Percentiles rank a stretch among this genome's conserved stretches.
phyloP scores from a whole-genome alignment of 2,797 vertebrate species.

The Percopsis omiscomaycus region DNA sequence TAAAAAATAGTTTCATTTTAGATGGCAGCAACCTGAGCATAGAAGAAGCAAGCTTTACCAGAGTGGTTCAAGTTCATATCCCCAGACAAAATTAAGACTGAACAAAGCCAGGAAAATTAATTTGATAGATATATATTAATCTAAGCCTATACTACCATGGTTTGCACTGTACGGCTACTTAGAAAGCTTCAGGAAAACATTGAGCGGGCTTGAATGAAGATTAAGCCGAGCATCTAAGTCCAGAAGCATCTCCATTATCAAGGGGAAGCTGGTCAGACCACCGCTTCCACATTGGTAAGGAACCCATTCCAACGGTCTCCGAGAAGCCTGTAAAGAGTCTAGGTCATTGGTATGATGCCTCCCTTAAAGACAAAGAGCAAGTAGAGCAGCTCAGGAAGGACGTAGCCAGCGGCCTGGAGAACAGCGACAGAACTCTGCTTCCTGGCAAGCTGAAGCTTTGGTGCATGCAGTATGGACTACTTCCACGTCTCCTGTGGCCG shows the following conservation, averaged over 20 bases:
- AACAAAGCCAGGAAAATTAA: too few relatives aligned
- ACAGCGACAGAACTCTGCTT: conserved; percentile 10
- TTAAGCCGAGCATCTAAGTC: conserved; percentile 22
- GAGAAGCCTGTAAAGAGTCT: conserved; percentile 26
- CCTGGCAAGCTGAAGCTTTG: conserved; percentile 10
- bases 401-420: not conserved
- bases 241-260: conserved; percentile 21
- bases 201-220: conserved; percentile 3
- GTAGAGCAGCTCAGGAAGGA: not conserved
- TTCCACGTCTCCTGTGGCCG: conserved; percentile 20
- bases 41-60: too few relatives aligned
- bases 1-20: too few relatives aligned
- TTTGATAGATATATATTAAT: too few relatives aligned
- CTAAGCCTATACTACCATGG: not conserved
- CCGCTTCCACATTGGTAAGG: too few relatives aligned
- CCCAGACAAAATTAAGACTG: too few relatives aligned
- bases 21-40: too few relatives aligned
- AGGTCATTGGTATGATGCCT: conserved; percentile 14
- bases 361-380: conserved; percentile 18
- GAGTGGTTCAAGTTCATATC: too few relatives aligned
- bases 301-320: conserved; percentile 16
- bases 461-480: conserved; percentile 12
- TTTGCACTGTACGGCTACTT: conserved; percentile 16
- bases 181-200: conserved; percentile 22
- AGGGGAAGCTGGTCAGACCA: not conserved